These are phyloP conservation scores for Channa maculata DNA, from an alignment of 2,113 vertebrate genomes.

Conservation along the genomic window DNA sequence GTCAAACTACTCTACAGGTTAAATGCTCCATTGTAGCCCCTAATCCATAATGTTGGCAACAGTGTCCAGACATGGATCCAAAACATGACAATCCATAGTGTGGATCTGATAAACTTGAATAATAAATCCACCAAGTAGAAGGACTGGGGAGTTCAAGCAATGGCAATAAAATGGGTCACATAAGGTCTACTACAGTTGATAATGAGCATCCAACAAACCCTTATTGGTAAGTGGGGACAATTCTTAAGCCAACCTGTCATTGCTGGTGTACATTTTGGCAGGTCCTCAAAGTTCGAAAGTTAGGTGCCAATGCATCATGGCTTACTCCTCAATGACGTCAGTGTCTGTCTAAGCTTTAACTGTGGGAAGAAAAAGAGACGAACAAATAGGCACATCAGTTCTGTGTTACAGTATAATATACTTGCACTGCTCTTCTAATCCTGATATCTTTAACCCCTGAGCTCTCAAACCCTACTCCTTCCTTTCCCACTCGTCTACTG, in stretches of 20 bases:
- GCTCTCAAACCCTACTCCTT: conserved; percentile 51
- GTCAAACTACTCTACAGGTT: conserved; percentile 17
- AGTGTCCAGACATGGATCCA: conserved; percentile 17
- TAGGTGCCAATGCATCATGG: background rate
- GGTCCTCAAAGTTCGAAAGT: conserved; percentile 13
- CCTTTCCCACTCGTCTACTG: conserved; percentile 62
- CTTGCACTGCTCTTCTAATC: conserved; percentile 42
- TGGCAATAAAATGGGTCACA: background rate
- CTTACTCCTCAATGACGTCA: background rate
- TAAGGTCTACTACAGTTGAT: conserved; percentile 9
- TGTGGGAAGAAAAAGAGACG: conserved; percentile 38
- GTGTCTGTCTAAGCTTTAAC: conserved; percentile 35
- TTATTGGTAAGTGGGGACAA: conserved; percentile 4
- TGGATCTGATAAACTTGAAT: background rate
- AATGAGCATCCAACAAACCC: conserved; percentile 15
- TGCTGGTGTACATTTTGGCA: conserved; percentile 22
- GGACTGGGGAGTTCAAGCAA: conserved; percentile 6
- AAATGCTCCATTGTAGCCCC: conserved; percentile 1
- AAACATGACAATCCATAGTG: conserved; percentile 40
- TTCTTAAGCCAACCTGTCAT: conserved; percentile 12
- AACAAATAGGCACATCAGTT: conserved; percentile 39
- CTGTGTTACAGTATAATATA: conserved; percentile 68
- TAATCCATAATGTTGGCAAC: conserved; percentile 8
- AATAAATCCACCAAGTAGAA: conserved; percentile 21
- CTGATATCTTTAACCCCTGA: conserved; percentile 71